Percentiles rank a stretch among this genome's conserved stretches.
Conservation (phyloP, 2,888 invertebrate genomes). For the Agrotis ipsilon region DNA sequence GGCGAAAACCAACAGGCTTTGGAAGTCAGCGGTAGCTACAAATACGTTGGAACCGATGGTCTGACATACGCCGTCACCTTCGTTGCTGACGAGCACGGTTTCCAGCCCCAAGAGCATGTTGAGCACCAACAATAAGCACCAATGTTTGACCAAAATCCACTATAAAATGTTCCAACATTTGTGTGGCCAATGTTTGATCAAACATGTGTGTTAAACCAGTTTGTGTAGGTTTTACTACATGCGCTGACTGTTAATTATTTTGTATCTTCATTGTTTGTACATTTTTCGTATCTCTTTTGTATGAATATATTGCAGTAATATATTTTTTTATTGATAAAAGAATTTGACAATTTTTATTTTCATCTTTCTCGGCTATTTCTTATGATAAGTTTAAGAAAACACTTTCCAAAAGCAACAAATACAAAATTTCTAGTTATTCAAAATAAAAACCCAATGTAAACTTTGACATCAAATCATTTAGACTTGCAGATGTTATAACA, state of each 20-base stretch:
- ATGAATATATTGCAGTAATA: conserved; percentile 61
- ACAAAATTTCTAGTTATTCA: too few relatives aligned
- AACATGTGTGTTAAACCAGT: conserved; percentile 42
- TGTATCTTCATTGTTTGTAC: conserved; percentile 45
- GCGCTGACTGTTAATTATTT: conserved; percentile 43
- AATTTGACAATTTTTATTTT: conserved; percentile 18
- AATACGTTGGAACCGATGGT: conserved; percentile 90
- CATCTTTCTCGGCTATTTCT: neutral
- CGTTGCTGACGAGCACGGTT: conserved; percentile 92
- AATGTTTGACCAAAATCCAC: conserved; percentile 45
- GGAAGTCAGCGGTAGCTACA: conserved; percentile 89
- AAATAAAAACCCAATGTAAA: too few relatives aligned
- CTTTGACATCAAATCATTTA: too few relatives aligned
- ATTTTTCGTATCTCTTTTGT: conserved; percentile 60
- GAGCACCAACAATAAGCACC: conserved; percentile 72
- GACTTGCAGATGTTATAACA: too few relatives aligned
- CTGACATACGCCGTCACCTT: conserved; percentile 89
- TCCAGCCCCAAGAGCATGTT: conserved; percentile 87
- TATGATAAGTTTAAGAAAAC: neutral
- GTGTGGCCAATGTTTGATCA: conserved; percentile 43
- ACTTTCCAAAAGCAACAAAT: too few relatives aligned
- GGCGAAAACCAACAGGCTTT: conserved; percentile 88
- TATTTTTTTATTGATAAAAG: conserved; percentile 37
- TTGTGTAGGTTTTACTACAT: conserved; percentile 82
- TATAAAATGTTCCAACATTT: conserved; percentile 48